These are phyloP conservation scores for Macquaria australasica DNA, from an alignment of 2,113 vertebrate species.

Conservation along the genomic window DNA sequence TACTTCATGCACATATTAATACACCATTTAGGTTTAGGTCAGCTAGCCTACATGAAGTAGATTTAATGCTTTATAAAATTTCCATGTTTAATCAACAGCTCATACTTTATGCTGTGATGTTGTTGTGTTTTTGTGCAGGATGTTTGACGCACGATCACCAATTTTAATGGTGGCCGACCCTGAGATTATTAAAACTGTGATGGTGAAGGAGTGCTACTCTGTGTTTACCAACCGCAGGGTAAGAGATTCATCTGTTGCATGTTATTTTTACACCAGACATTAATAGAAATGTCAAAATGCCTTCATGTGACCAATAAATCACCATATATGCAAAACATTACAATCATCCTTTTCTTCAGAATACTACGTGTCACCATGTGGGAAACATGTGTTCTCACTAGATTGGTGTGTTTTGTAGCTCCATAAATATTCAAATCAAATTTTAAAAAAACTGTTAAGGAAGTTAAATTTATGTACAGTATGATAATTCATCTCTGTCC, in stretches of 20 bases:
- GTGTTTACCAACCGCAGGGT: conserved; percentile 86
- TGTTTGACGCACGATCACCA: conserved; percentile 85
- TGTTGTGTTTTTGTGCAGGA: conserved; percentile 66
- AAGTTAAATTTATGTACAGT: too few relatives aligned
- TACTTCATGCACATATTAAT: neutral
- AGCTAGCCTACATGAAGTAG: neutral
- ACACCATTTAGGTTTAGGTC: neutral
- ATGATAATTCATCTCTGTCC: too few relatives aligned
- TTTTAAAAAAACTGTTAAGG: too few relatives aligned
- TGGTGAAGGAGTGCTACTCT: conserved; percentile 87
- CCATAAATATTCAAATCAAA: too few relatives aligned
- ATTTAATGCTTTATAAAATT: neutral
- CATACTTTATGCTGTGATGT: neutral
- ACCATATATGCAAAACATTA: too few relatives aligned
- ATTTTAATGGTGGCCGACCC: conserved; percentile 80
- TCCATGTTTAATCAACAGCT: neutral
- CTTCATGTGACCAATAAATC: too few relatives aligned
- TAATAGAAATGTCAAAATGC: too few relatives aligned
- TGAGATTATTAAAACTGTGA: conserved; percentile 81
- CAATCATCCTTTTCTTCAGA: too few relatives aligned
- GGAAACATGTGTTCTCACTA: too few relatives aligned
- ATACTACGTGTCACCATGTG: too few relatives aligned
- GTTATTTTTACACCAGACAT: neutral
- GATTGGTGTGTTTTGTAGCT: too few relatives aligned
- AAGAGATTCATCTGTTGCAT: conserved; percentile 24